Base-by-base conservation (phyloP, 1,140 invertebrate genomes). In the Diabrotica undecimpunctata region DNA sequence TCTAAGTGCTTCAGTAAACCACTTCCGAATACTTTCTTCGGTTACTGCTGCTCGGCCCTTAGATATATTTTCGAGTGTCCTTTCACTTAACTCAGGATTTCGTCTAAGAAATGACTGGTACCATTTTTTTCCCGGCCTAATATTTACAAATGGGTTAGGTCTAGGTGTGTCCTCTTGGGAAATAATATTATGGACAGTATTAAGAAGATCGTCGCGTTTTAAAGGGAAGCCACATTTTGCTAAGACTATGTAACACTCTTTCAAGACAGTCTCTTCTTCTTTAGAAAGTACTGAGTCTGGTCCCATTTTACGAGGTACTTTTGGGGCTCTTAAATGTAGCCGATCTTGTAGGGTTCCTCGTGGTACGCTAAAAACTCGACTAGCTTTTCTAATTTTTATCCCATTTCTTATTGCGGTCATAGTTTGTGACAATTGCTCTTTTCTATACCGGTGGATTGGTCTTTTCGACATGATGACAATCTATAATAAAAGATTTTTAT, bases 261-360 rank as follows among this genome's bases (percentile, higher is more conserved):
- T 57, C n/a, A 72, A 35, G 5, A 46, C 52, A 38, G 62, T 56
- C 14, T 72, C 71, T 54, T 67, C 69, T 57, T 61, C 65, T 54
- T n/a, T 61, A 0, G 57, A 65, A 5, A 72, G 54, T 14, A 71
- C 52, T 38, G 67, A 62, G 7, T 11, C 10, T 35, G 71, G 65
- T 10, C 65, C 67, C 61, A 65, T 67, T 66, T 63, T 69, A 35
- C 51, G 13, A 14, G 53, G 55, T 7, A 12, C 36, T 63, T 69
- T 63, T 55, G 53, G 11, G 36, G 70, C 63, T 10, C 69, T 36
- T 38, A 59, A 64, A 64, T 65, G 59, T 38, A 70, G 9, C 14
- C 63, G 14, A 61, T 71, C 65, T 65, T 69, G 64, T 39, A 73
- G n/a, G 50, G 66, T 73, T 12, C 61, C 62, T 38, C 62, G 54